Evolutionary conservation across 2,888 invertebrate genomes (phyloP), one percentile per base, ranked within the genome.

Genomic region (Scaptomyza reducta): DNA sequence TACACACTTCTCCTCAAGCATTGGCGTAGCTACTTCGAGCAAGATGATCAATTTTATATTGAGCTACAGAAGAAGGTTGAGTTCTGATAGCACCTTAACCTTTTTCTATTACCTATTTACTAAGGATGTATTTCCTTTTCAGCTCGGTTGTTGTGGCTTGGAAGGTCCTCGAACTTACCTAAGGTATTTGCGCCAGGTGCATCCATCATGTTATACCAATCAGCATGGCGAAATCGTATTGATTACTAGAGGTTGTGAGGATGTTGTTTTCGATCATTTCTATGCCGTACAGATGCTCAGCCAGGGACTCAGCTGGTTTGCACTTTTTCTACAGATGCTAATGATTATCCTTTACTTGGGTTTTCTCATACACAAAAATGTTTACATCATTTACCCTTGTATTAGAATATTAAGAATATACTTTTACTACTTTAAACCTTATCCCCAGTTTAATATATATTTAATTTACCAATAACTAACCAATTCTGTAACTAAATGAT

Each of bases 81-180:
- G 7, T 11, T 5, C 2, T 13, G 1, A 46, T 25, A 9, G 2
- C 6, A 3, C 1, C 1, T 3, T 6, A 1, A 13, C 10, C 10
- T 10, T 1, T 29, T 42, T n/a, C n/a, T n/a, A n/a, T n/a, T 29
- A 11, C 18, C 5, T 14, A 14, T 22, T 31, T 2, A 22, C 1
- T 9, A 2, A 0, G 1, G 6, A 3, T 5, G 0, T 14, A 7
- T 33, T 1, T 13, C 2, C 7, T 6, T 18, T 35, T 0, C 22
- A 79, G 79, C 4, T 74, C 9, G 40, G 29, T 3, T 79, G 79
- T 6, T 79, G 79, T 33, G 79, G 82, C 7, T 16, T 70, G 25
- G 70, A 67, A 0, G 62, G 82, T 2, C 82, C 79, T 0, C 38
- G 64, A 1, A 59, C 60, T 7, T 79, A 82, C 38, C 29, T 79